Evolutionary conservation across 35 echinoderm and acorn worm species (phyloP), one percentile per base, ranked within the genome.

Genomic region (Anneissia japonica): DNA sequence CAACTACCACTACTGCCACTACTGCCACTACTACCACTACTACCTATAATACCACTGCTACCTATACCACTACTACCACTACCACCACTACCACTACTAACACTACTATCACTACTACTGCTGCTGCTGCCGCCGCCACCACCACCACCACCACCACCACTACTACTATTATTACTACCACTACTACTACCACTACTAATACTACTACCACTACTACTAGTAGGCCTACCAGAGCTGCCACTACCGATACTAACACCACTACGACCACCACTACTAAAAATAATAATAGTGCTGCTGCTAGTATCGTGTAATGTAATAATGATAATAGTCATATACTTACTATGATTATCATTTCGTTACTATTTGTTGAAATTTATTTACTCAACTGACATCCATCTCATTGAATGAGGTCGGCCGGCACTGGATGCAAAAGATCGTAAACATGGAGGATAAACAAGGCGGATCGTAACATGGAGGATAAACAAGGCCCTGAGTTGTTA

Each of bases 91-190:
- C 78, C 34, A 37, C 35, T 32, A 81, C 33, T n/a, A 81, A 4
- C n/a, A 81, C 78, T 9, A 81, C 30, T 81, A 37, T 34, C 38
- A 81, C 78, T 81, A 81, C 78, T 10, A 81, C 35, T 37, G 34
- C 78, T 37, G 34, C 33, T 35, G 34, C 35, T n/a, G 34, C 78
- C n/a, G n/a, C n/a, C 21, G 34, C 78, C n/a, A 81, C 30, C 23
- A 81, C 38, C 7, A 81, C 30, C n/a, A 81, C 9, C 38, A 81
- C 78, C 38, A 81, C 78, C 10, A 81, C n/a, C 38, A 81, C 30
- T 37, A 81, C 78, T 35, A 34, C 78, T 37, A 81, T 34, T n/a
- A 81, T 28, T 32, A 81, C 78, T n/a, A 81, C 30, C 33, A 77
- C 31, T 11, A 14, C 31, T 31, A 77, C 76, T 31, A 77, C 76